Conservation (phyloP, 1,140 invertebrate species). For the Drosophila nigrodunni region DNA sequence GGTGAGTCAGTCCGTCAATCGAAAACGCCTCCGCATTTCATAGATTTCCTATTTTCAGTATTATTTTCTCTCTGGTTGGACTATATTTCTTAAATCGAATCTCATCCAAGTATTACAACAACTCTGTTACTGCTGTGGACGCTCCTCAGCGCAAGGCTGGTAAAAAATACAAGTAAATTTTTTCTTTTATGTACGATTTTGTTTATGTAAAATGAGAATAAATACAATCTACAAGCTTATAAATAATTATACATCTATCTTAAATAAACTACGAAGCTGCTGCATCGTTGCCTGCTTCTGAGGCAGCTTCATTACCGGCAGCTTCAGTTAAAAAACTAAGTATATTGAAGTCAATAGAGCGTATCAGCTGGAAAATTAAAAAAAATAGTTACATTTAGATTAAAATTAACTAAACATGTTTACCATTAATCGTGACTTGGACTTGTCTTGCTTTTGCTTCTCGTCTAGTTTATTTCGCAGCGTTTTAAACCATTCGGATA, state of each 20-base stretch:
- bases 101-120: conserved; percentile 76
- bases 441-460: conserved; percentile 40
- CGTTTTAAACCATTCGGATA: conserved; percentile 50
- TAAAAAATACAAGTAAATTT: conserved; percentile 65
- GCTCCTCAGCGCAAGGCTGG: conserved; percentile 48
- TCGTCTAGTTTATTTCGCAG: conserved; percentile 49
- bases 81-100: conserved; percentile 82
- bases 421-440: conserved; percentile 39
- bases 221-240: conserved; percentile 12
- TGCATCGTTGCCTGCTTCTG: conserved; percentile 50
- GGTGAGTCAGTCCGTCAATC: conserved; percentile 43
- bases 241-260: background rate
- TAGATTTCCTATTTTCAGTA: conserved; percentile 40
- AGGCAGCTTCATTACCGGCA: conserved; percentile 41
- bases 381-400: background rate
- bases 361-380: conserved; percentile 41
- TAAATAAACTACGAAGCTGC: background rate
- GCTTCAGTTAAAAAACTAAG: conserved; percentile 42
- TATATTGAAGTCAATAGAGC: conserved; percentile 61
- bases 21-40: background rate
- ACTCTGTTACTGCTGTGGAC: conserved; percentile 44
- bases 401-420: background rate
- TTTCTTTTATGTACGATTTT: background rate
- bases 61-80: conserved; percentile 76
- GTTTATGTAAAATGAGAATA: background rate